phyloP scores from a whole-genome alignment of 2,888 invertebrate species.

The Plebejus melissa region DNA sequence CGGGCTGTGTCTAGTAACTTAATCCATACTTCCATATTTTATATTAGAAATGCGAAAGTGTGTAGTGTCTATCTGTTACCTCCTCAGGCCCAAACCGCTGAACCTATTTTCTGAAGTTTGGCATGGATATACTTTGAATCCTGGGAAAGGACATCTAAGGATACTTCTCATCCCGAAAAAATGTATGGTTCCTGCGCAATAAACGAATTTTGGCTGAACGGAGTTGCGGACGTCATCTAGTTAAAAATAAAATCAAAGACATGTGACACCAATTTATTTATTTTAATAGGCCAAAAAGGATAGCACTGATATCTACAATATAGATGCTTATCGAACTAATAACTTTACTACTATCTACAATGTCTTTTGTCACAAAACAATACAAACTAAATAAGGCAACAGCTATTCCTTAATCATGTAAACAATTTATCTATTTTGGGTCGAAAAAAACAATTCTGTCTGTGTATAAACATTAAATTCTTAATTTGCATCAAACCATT shows the following conservation, averaged over 20 bases:
- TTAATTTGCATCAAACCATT: neutral
- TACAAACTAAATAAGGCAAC: constrained; percentile 79
- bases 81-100: no score
- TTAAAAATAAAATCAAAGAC: constrained; percentile 46
- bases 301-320: constrained; percentile 76
- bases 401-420: constrained; percentile 71
- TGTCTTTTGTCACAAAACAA: constrained; percentile 76
- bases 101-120: no score
- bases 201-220: no score
- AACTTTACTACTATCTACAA: constrained; percentile 67
- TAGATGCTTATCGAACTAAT: constrained; percentile 70
- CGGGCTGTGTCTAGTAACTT: neutral
- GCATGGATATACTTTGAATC: no score
- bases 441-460: neutral
- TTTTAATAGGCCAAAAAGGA: constrained; percentile 76
- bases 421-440: constrained; percentile 50
- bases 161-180: no score
- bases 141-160: no score
- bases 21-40: no score
- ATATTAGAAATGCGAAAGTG: no score
- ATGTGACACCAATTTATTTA: constrained; percentile 78
- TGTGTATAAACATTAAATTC: neutral
- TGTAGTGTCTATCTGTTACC: no score
- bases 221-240: no score
- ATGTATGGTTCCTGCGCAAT: no score